phyloP scores from a whole-genome alignment of 1,140 invertebrate species.

The Bombus balteatus region DNA sequence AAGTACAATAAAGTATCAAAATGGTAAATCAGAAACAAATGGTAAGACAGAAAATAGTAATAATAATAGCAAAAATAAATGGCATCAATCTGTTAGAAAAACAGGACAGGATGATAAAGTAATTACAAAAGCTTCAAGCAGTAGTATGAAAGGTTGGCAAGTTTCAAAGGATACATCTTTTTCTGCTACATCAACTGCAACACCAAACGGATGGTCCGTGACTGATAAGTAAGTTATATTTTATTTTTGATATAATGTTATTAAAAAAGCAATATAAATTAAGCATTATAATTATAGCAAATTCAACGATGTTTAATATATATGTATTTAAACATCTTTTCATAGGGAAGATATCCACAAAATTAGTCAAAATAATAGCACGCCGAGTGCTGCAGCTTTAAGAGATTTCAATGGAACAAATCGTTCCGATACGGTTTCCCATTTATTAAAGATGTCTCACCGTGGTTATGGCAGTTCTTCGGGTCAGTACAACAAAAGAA shows the following conservation, averaged over 20 bases:
- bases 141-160: slow-evolving; percentile 75
- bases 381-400: slow-evolving; percentile 77
- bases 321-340: neutral
- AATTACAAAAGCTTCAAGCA: slow-evolving; percentile 73
- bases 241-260: neutral
- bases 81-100: slow-evolving; percentile 72
- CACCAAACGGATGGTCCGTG: slow-evolving; percentile 78
- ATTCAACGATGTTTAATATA: neutral
- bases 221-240: slow-evolving; percentile 75
- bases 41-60: slow-evolving; percentile 60
- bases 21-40: slow-evolving; percentile 69
- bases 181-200: slow-evolving; percentile 64
- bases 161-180: slow-evolving; percentile 71
- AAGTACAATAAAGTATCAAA: slow-evolving; percentile 70
- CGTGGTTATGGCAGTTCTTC: slow-evolving; percentile 80
- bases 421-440: slow-evolving; percentile 79
- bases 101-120: slow-evolving; percentile 72
- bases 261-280: neutral
- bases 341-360: slow-evolving; percentile 76
- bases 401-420: slow-evolving; percentile 81
- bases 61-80: slow-evolving; percentile 59
- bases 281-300: neutral
- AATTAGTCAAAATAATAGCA: slow-evolving; percentile 66
- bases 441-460: slow-evolving; percentile 80
- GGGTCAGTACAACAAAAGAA: slow-evolving; percentile 64